Base-by-base conservation (phyloP, 2,797 vertebrate species). In the Peromyscus nudipes region DNA sequence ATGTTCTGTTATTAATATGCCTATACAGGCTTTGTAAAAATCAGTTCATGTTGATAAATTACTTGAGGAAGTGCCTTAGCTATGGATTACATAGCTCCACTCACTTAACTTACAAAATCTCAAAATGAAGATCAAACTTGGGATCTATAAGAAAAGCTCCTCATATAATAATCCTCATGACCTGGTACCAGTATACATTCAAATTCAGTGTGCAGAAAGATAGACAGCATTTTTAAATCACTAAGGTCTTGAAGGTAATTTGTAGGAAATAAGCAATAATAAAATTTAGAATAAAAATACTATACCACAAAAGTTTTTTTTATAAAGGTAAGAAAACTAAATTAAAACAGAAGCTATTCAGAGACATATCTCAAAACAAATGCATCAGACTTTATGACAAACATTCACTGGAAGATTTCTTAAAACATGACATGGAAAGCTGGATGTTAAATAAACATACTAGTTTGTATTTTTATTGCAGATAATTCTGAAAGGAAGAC, bases 261-360 rank as follows among this genome's bases (percentile, higher is more conserved):
- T 89, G n/a, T 87, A 96, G 9, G 31, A 37, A 80, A 25, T 6
- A 73, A 81, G 1, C 67, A 90, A 14, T 67, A 83, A 95, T 34
- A 92, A 95, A 91, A 76, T 67, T 94, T 34, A 91, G 75, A 87
- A 86, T 52, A 95, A 96, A 89, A 21, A 69, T 84, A 96, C 49
- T 55, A 55, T 80, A 86, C 29, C 67, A 27, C 37, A 64, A 9
- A n/a, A 82, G 5, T 52, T 27, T 79, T 93, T 82, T 57, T 92
- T 81, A 94, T 77, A 84, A 88, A 90, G 16, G 49, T 92, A 11
- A 69, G 49, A 95, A 92, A 92, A 80, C 49, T 31, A 96, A 94
- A 49, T 81, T 43, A 86, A 80, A 60, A 82, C 1, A 79, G 17
- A n/a, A 4, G 13, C 83, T 94, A 83, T 88, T 34, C 46, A 92